Base-by-base conservation (phyloP, 92 coral and sea anemone species). In the Metridium senile region DNA sequence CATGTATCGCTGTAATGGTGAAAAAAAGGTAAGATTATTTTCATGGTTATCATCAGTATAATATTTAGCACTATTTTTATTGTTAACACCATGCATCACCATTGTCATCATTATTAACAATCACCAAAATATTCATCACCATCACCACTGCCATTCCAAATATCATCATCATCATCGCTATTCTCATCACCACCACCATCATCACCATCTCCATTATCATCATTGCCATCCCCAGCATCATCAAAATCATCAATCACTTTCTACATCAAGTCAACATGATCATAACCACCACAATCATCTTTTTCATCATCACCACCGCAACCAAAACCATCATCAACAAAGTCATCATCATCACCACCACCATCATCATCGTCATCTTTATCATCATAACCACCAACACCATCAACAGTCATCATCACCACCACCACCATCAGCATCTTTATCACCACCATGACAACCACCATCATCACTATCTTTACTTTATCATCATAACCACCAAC, bases 1-100 rank as follows among this genome's bases (percentile, higher is more conserved):
- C 72, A 86, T 86, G 77, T 95, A 92, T 85, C 90, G 92, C 99
- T 95, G 83, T 47, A 70, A 21, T 47, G 66, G 52, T 9, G 30
- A 30, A 74, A 75, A 39, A 45, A 54, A 74, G 43, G 25, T 52
- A 2, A 0, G 20, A 39, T 7, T 29, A 27, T 45, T 45, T 33
- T 16, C 17, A 1, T 1, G 28, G 26, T 33, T n/a, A n/a, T n/a
- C n/a, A n/a, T n/a, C n/a, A n/a, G n/a, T n/a, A n/a, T n/a, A 13
- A 47, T 47, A 72, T 25, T 10, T 52, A 2, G 9, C 27, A 39
- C 26, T 29, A 27, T 45, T 45, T 33, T 16, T 26, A 1, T 1
- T n/a, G 26, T 33, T n/a, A n/a, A n/a, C n/a, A n/a, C n/a, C n/a
- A n/a, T n/a, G n/a, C 70, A 64, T 33, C 46, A 72, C 39, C 53